Evolutionary conservation across 1,140 invertebrate species (phyloP), one percentile per base, ranked within the genome.

Genomic region (Portunus trituberculatus): DNA sequence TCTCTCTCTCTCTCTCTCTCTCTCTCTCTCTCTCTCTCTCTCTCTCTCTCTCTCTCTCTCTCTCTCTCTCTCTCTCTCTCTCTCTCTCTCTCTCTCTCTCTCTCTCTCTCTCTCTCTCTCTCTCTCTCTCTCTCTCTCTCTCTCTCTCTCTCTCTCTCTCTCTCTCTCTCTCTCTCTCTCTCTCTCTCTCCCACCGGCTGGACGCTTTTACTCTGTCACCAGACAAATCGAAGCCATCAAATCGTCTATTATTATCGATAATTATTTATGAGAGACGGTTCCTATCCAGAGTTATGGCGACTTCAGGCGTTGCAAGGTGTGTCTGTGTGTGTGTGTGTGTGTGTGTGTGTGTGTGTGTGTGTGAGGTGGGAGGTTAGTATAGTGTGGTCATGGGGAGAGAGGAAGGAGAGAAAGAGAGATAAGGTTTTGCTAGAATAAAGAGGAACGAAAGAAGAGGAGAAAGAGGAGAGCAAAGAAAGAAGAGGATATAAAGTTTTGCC

Each of bases 1-100:
- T 39, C 39, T 39, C 39, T 39, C 39, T 39, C 39, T 39, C 39
- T 39, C 39, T 39, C 39, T 39, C 39, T 39, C 39, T 39, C 39
- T 39, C 39, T 39, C 39, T 39, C 39, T 39, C 39, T 39, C 39
- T 39, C 39, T 39, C 39, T 39, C 39, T 39, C 39, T 39, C 39
- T 88, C 87, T 39, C 87, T 88, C 87, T 39, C 32, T 88, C 29
- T 39, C 28, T 88, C 87, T 87, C 87, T 88, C 87, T 88, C 32
- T 39, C 32, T 88, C 87, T 88, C 32, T 48, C 29, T 88, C 31
- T 39, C 46, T 48, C 32, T 20, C 20, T 20, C 25, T 76, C 67
- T n/a, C n/a, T 20, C 20, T 76, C 67, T n/a, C n/a, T n/a, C 67
- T 76, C 67, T n/a, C n/a, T n/a, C 67, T n/a, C 20, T n/a, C 67